A percentile compares a stretch with the other conserved stretches of the same genome.
phyloP scores from a whole-genome alignment of 2,888 invertebrate genomes.

The Osedax fenrisi region DNA sequence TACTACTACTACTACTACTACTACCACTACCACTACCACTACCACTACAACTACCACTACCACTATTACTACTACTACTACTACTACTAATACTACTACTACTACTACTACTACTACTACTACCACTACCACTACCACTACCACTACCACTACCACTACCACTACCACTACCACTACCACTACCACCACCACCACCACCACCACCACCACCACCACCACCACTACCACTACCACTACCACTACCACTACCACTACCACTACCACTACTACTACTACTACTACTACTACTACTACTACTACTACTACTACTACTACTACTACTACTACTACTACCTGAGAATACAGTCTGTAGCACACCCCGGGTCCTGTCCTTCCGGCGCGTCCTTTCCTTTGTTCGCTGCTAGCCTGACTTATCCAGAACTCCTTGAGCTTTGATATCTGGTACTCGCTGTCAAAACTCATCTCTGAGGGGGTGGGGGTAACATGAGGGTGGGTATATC shows the following conservation, averaged over 20 bases:
- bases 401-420: conserved; percentile 94
- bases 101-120: conserved; percentile 18
- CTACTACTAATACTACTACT: too few species aligned
- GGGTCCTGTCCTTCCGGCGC: conserved; percentile 69
- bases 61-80: conserved; percentile 14
- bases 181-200: too few species aligned
- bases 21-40: conserved; percentile 1
- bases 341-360: conserved; percentile 75
- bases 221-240: background rate
- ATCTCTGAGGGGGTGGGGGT: too few species aligned
- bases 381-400: conserved; percentile 87
- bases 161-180: too few species aligned
- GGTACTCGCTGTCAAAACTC: conserved; percentile 78
- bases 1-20: background rate
- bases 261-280: conserved; percentile 17
- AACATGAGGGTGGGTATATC: too few species aligned
- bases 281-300: conserved; percentile 18
- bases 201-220: too few species aligned
- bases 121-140: conserved; percentile 14
- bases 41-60: conserved; percentile 14
- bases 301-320: conserved; percentile 18
- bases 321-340: conserved; percentile 57
- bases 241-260: conserved; percentile 4
- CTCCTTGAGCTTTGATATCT: conserved; percentile 73
- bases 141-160: too few species aligned